Evolutionary conservation across 1,140 invertebrate genomes (phyloP).

Genomic region (Megalonaias nervosa): DNA sequence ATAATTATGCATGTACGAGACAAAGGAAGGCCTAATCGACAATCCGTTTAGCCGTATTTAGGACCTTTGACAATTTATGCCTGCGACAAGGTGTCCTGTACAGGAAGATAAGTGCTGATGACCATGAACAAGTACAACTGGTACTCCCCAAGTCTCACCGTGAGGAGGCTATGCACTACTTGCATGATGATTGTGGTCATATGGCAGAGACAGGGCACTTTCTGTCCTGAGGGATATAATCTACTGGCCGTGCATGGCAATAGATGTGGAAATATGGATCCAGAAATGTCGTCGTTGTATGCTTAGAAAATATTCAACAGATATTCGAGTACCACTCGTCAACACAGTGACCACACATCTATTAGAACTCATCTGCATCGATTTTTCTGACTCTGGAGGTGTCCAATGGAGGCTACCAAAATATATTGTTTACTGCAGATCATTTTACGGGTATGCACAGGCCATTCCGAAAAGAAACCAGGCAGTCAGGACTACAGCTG

Average conservation of each 20-base stretch:
- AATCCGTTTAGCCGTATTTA: no score
- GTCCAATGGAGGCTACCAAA: conserved; percentile 13
- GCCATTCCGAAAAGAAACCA: conserved; percentile 37
- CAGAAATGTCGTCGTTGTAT: conserved; percentile 21
- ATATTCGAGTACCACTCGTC: conserved; percentile 9
- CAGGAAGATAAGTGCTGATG: no score
- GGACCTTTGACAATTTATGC: no score
- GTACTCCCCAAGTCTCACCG: neutral
- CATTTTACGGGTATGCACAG: conserved; percentile 29
- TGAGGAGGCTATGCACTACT: neutral
- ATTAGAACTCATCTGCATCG: conserved; percentile 20
- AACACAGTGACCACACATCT: conserved; percentile 19
- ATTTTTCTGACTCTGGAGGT: conserved; percentile 21
- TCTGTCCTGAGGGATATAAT: neutral
- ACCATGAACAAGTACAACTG: no score
- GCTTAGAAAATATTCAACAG: conserved; percentile 11
- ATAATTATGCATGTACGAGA: no score
- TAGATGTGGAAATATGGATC: conserved; percentile 17
- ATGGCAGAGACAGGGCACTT: neutral
- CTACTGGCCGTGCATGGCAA: conserved; percentile 6
- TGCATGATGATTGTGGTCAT: conserved; percentile 2
- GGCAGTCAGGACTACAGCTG: conserved; percentile 34
- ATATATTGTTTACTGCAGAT: conserved; percentile 35
- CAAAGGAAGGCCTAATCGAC: no score
- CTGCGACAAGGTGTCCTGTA: no score